Base-by-base conservation (phyloP, 2,797 vertebrate genomes). In the Hipposideros larvatus region DNA sequence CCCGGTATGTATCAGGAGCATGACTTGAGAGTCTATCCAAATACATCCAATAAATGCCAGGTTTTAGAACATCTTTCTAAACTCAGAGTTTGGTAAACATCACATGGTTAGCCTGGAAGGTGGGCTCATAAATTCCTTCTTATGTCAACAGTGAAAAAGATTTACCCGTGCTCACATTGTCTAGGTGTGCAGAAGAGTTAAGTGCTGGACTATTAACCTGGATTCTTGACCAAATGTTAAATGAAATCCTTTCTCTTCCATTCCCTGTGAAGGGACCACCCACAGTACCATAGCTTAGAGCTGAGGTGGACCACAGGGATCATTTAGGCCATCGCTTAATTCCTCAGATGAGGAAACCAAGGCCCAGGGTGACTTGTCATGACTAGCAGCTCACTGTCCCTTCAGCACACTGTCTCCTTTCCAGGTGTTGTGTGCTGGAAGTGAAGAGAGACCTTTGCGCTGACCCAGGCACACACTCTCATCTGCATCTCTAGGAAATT, bases 11-110 rank as follows among this genome's bases (percentile, higher is more conserved):
- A 31, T 84, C 43, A 48, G 14, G 31, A n/a, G 41, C 19, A 11
- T 68, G 73, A 59, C 75, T 93, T 77, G 11, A 87, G n/a, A 48
- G 48, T 70, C 61, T 41, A 80, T 31, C 15, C 71, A 92, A 68
- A 68, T 79, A 63, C 3, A 70, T 28, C 74, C 41, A 75, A 6
- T 26, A 71, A 86, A 92, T 74, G 19, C 7, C 8, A 78, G 37
- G 53, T 68, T 96, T 92, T 86, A 37, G 55, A 74, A 68, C 26
- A 82, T 85, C 28, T 95, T 46, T 83, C 61, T 90, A 55, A 85
- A 88, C 21, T 74, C 51, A 88, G 84, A 87, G 63, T 90, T 79
- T 91, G 77, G 71, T 70, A 65, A 90, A 94, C 31, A 43, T 53
- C 80, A 53, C 2, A 51, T n/a, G 53, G 41, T 24, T 87, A 79